Base-by-base conservation (phyloP, 1,140 invertebrate species). In the Archivesica marissinica region DNA sequence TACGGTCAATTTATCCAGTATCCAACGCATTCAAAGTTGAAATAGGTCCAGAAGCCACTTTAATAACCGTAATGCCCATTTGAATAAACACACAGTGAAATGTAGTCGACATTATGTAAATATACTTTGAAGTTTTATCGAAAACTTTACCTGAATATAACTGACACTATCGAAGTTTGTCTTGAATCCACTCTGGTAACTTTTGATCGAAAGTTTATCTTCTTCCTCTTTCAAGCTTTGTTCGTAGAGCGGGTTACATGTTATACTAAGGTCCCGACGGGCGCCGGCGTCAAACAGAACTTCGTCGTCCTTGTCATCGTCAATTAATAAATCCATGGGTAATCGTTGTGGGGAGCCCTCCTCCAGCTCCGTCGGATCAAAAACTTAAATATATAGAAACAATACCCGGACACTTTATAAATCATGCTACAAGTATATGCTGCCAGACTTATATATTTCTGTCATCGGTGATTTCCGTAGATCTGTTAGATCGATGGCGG, bases 151-250 rank as follows among this genome's bases (percentile, higher is more conserved):
- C 80, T 47, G 68, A 75, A 83, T 83, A 75, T 59, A 56, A 33
- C 75, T 75, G 68, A 83, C 66, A 38, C 59, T 83, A 30, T 83
- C 80, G 80, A 83, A 83, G 75, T 83, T 47, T 59, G 80, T 83
- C 54, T 74, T 59, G 70, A 83, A 83, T 30, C 80, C 80, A 59
- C 80, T 83, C 68, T 83, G 80, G 30, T 70, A 83, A 75, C 56
- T 83, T 59, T 83, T 83, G n/a, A 83, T 64, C 80, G 80, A 83
- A 83, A 83, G 41, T 64, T 75, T 74, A 15, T 83, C 80, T 64
- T 83, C 80, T 30, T 83, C 80, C 9, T 83, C 80, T 75, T 83
- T 74, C 50, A 83, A 35, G 17, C 33, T 72, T 23, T 83, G 80
- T 50, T 83, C 80, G 35, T 83, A 83, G n/a, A 83, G 70, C 39